A percentile compares a stretch with the other conserved stretches of the same genome.
Conservation (phyloP, 1,140 invertebrate species). For the Caenorhabditis briggsae region DNA sequence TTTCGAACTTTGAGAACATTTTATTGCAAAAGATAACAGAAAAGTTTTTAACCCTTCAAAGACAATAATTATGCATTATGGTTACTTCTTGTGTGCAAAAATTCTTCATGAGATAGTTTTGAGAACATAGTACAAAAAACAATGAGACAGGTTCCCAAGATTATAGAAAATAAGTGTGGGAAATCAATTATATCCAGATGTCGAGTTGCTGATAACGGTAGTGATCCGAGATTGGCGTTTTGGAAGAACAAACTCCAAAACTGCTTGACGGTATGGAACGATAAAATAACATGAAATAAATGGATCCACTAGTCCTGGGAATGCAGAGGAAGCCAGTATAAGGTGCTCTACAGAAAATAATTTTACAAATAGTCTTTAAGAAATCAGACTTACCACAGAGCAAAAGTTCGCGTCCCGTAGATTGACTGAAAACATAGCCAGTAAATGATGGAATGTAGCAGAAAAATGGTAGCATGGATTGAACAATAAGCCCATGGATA, state of each 20-base stretch:
- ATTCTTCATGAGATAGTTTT: not conserved
- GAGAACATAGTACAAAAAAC: not conserved
- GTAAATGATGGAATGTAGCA: conserved; percentile 43
- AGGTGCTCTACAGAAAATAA: conserved; percentile 7
- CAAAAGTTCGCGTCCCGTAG: not conserved
- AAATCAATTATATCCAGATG: conserved; percentile 31
- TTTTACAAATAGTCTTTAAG: not conserved
- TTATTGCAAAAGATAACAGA: too few species aligned
- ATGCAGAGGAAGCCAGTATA: conserved; percentile 14
- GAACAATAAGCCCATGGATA: conserved; percentile 35
- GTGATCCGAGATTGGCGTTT: conserved; percentile 7
- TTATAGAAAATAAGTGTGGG: not conserved
- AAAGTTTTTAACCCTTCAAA: too few species aligned
- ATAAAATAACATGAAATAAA: conserved; percentile 46
- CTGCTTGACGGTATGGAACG: conserved; percentile 22
- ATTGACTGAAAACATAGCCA: conserved; percentile 25
- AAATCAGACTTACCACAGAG: not conserved
- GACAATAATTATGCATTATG: too few species aligned
- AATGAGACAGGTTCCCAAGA: not conserved
- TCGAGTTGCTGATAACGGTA: conserved; percentile 38
- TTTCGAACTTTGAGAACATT: too few species aligned
- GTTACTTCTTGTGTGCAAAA: not conserved
- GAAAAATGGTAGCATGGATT: conserved; percentile 33
- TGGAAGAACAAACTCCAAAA: conserved; percentile 3
- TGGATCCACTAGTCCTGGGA: not conserved